phyloP scores from a whole-genome alignment of 2,888 invertebrate genomes.

The Disparrhopalites patrizii region DNA sequence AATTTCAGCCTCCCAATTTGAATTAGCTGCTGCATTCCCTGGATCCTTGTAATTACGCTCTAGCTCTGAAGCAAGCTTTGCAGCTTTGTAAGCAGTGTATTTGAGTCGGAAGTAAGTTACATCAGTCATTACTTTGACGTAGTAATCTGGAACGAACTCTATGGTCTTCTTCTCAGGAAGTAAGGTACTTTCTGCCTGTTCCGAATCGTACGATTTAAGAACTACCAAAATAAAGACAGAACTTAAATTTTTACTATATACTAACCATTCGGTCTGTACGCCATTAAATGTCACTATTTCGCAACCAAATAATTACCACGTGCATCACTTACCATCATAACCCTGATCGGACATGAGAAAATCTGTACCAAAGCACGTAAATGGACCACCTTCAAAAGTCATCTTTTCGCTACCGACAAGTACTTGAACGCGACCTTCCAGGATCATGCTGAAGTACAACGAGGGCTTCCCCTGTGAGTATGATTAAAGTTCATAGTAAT shows the following conservation, averaged over 20 bases:
- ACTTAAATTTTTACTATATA: no score
- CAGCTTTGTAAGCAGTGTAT: slow-evolving; percentile 80
- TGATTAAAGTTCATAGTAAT: neutral
- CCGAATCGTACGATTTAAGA: neutral
- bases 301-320: neutral
- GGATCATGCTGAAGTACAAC: slow-evolving; percentile 89
- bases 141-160: slow-evolving; percentile 88
- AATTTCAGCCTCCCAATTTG: slow-evolving; percentile 72
- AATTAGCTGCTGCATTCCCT: slow-evolving; percentile 50
- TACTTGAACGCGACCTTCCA: slow-evolving; percentile 93
- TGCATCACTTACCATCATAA: neutral
- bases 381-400: slow-evolving; percentile 92
- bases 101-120: slow-evolving; percentile 81
- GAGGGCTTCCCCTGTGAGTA: slow-evolving; percentile 56
- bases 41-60: slow-evolving; percentile 67
- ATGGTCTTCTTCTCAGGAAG: slow-evolving; percentile 53
- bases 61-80: slow-evolving; percentile 79
- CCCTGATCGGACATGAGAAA: slow-evolving; percentile 33
- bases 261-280: no score
- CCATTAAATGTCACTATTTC: no score
- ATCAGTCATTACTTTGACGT: slow-evolving; percentile 77
- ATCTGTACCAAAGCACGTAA: slow-evolving; percentile 89
- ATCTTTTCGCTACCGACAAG: slow-evolving; percentile 88
- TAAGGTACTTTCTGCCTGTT: neutral
- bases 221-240: no score